Evolutionary conservation across 2,888 invertebrate species (phyloP).

Genomic region (Tipula confusa): DNA sequence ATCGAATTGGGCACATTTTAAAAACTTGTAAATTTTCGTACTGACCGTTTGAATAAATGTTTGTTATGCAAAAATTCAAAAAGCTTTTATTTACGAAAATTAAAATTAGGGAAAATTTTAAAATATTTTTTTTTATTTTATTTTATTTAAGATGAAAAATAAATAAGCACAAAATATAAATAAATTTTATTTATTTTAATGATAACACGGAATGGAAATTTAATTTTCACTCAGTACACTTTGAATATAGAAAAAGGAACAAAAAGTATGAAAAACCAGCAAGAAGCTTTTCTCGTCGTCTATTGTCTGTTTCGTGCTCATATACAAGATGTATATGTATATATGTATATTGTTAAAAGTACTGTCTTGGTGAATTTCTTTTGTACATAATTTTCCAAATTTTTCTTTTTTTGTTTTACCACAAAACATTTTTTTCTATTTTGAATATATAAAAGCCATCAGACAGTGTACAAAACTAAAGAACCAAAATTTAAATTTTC

Average conservation of each 20-base stretch:
- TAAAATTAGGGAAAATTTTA: neutral
- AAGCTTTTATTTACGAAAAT: neutral
- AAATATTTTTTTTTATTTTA: neutral
- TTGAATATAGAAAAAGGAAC: neutral
- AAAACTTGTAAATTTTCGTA: neutral
- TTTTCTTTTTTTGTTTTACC: neutral
- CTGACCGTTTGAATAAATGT: neutral
- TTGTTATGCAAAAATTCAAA: neutral
- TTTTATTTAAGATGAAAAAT: constrained; percentile 14
- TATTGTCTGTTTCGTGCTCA: neutral
- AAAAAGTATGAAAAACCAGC: neutral
- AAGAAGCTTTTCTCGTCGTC: neutral
- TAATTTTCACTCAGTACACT: neutral
- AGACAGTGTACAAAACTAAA: too few relatives aligned
- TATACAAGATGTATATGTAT: neutral
- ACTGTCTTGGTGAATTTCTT: neutral
- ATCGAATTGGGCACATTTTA: neutral
- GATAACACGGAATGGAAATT: neutral
- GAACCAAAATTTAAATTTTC: too few relatives aligned
- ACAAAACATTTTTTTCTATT: neutral
- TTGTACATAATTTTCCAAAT: neutral
- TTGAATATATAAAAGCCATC: neutral
- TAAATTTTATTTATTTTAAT: constrained; percentile 17
- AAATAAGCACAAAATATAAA: constrained; percentile 8
- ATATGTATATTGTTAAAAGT: neutral